Conservation (phyloP, 2,113 vertebrate genomes). For the Phoxinus phoxinus region DNA sequence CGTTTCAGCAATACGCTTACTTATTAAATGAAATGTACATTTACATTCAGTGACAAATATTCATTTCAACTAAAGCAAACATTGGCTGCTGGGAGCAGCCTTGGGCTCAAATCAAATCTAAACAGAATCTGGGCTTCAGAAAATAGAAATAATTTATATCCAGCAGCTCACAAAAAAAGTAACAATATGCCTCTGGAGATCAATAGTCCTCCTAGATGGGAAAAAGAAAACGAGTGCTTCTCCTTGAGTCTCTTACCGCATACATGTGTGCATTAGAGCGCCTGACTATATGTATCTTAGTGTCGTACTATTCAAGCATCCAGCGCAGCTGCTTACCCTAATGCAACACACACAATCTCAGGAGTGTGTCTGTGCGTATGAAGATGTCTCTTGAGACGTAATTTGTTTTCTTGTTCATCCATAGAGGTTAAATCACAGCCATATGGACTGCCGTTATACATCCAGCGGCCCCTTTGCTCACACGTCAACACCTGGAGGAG, state of each 20-base stretch:
- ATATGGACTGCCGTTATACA: conserved; percentile 40
- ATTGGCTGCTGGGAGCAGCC: background rate
- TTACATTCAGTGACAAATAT: background rate
- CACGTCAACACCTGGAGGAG: background rate
- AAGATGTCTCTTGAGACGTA: conserved; percentile 12
- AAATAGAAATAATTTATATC: conserved; percentile 34
- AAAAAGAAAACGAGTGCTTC: background rate
- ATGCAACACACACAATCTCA: background rate
- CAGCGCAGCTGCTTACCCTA: background rate
- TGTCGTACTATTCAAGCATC: background rate
- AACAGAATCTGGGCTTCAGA: conserved; percentile 5
- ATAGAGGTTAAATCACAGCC: conserved; percentile 28
- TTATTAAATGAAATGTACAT: background rate
- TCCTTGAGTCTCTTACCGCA: background rate
- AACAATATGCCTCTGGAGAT: background rate
- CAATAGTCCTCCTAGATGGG: background rate
- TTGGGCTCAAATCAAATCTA: conserved; percentile 21
- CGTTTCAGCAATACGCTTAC: background rate
- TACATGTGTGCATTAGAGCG: background rate
- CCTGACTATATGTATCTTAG: background rate
- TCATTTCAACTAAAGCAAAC: background rate
- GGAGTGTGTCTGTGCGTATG: background rate
- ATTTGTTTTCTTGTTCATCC: conserved; percentile 40
- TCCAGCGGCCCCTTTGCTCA: background rate
- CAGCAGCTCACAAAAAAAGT: background rate